A percentile compares a stretch with the other conserved stretches of the same genome.
phyloP scores from a whole-genome alignment of 37 sponge, comb jelly and placozoan species.

The Haliclona indistincta region DNA sequence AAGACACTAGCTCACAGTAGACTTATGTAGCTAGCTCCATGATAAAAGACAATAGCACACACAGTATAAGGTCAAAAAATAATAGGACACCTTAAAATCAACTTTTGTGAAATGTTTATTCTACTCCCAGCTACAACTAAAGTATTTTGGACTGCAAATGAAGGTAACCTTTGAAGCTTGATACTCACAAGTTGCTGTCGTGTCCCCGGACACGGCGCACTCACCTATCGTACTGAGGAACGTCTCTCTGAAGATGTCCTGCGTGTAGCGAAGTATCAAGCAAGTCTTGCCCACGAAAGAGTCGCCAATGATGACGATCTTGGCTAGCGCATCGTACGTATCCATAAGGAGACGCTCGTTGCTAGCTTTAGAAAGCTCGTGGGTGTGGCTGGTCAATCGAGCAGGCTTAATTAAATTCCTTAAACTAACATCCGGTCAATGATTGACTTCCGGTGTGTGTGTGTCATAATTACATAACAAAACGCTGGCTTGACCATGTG shows the following conservation, averaged over 20 bases:
- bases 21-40: too few species aligned
- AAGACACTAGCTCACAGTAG: too few species aligned
- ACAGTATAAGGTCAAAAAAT: too few species aligned
- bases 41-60: too few species aligned
- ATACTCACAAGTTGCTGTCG: too few species aligned
- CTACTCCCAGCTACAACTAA: not conserved
- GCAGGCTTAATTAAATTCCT: not conserved
- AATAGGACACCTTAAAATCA: too few species aligned
- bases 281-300: slow-evolving; percentile 73
- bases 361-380: not conserved
- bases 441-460: not conserved
- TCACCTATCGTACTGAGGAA: slow-evolving; percentile 77
- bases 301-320: slow-evolving; percentile 73
- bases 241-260: slow-evolving; percentile 55
- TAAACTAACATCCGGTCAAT: not conserved
- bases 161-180: too few species aligned
- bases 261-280: slow-evolving; percentile 63
- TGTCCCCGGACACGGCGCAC: not conserved
- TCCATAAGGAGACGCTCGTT: too few species aligned
- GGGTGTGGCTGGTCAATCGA: not conserved
- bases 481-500: slow-evolving; percentile 1
- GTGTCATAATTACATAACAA: too few species aligned
- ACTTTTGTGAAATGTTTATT: too few species aligned
- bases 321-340: slow-evolving; percentile 53
- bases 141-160: too few species aligned